Evolutionary conservation across 2,888 invertebrate species (phyloP).

Genomic region (Dryobotodes eremita): DNA sequence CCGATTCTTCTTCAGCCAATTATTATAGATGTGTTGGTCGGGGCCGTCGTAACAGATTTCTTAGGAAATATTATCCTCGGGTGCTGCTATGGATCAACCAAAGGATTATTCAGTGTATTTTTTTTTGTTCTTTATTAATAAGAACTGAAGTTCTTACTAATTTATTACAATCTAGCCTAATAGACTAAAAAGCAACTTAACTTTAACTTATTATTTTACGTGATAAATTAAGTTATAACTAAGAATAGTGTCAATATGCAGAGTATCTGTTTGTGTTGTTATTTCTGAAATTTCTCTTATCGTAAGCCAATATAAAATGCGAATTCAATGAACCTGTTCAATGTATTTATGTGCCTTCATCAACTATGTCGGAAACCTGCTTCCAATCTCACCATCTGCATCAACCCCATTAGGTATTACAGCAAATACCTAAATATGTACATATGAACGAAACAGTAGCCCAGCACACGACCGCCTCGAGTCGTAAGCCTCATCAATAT

Average conservation of each 20-base stretch:
- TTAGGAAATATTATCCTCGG: neutral
- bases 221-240: no score
- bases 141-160: no score
- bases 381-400: conserved; percentile 22
- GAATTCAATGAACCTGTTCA: no score
- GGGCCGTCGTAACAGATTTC: neutral
- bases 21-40: neutral
- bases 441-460: conserved; percentile 58
- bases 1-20: conserved; percentile 6
- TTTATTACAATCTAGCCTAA: no score
- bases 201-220: no score
- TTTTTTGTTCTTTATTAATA: no score
- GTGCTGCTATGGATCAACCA: no score
- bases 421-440: conserved; percentile 67
- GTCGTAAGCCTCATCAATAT: conserved; percentile 68
- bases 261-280: neutral
- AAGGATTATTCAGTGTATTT: no score
- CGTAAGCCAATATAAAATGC: no score
- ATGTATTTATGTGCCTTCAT: neutral
- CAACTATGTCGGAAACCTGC: neutral
- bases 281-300: neutral
- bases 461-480: conserved; percentile 43
- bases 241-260: no score
- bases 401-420: conserved; percentile 50
- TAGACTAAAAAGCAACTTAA: no score